phyloP scores from a whole-genome alignment of 2,797 vertebrate species.

The Hemitrygon akajei region DNA sequence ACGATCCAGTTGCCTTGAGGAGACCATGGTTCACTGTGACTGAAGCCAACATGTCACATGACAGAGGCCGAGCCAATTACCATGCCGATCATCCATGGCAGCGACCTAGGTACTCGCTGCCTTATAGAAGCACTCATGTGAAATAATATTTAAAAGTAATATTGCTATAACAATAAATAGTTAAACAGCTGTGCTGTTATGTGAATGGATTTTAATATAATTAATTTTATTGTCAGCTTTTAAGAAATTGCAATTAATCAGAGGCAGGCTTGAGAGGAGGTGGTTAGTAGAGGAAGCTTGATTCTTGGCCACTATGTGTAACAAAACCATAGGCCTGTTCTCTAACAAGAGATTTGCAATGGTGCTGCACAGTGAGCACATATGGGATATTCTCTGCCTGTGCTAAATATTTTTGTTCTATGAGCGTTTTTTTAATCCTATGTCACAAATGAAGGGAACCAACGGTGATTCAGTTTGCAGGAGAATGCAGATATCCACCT shows the following conservation, averaged over 20 bases:
- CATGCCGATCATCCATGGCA: conserved; percentile 40
- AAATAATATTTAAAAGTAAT: conserved; percentile 8
- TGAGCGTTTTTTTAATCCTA: not conserved
- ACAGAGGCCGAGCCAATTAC: conserved; percentile 23
- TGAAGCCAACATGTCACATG: conserved; percentile 51
- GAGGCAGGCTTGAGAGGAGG: not conserved
- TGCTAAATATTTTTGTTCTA: not conserved
- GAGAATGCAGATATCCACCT: not conserved
- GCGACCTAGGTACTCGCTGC: not conserved
- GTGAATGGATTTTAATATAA: conserved; percentile 34
- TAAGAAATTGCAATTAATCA: conserved; percentile 25
- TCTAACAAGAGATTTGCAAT: not conserved
- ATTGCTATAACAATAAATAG: conserved; percentile 21
- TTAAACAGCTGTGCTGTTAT: conserved; percentile 35
- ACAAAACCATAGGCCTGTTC: not conserved
- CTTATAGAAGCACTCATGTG: conserved; percentile 37
- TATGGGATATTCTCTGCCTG: not conserved
- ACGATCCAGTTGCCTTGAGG: conserved; percentile 53
- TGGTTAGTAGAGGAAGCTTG: not conserved
- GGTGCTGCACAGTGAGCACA: not conserved
- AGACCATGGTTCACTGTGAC: conserved; percentile 87
- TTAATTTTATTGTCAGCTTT: conserved; percentile 31
- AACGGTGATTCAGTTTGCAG: not conserved
- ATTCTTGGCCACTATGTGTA: not conserved
- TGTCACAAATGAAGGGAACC: not conserved